phyloP scores from a whole-genome alignment of 2,113 vertebrate genomes.

The Meriones unguiculatus region DNA sequence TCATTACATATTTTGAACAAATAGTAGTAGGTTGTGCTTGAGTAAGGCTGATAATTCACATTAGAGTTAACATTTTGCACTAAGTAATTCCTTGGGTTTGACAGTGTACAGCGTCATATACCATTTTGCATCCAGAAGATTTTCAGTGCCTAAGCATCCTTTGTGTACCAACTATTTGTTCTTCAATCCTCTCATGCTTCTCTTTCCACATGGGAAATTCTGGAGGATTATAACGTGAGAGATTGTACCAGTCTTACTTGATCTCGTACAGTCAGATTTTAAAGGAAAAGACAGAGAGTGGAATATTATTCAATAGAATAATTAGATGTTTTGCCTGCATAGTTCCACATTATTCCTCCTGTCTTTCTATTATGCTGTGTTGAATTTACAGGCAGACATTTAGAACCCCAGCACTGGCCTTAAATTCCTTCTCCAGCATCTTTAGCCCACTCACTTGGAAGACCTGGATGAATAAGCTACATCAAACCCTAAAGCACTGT shows the following conservation, averaged over 20 bases:
- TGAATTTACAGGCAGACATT: neutral
- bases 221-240: neutral
- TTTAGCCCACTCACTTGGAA: neutral
- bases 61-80: neutral
- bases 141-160: neutral
- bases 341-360: neutral
- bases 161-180: too few relatives aligned
- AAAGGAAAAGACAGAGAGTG: neutral
- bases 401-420: neutral
- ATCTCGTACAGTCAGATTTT: neutral
- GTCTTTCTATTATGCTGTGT: neutral
- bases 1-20: neutral
- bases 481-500: neutral
- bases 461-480: conserved; percentile 12
- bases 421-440: neutral
- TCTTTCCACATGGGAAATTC: neutral
- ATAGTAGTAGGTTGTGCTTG: neutral
- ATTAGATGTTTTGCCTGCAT: neutral
- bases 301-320: neutral
- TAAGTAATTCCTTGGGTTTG: neutral
- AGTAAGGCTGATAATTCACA: neutral
- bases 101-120: neutral
- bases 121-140: neutral
- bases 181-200: neutral
- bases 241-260: neutral